phyloP scores from a whole-genome alignment of 2,113 vertebrate genomes.

The Nothocercus julius region DNA sequence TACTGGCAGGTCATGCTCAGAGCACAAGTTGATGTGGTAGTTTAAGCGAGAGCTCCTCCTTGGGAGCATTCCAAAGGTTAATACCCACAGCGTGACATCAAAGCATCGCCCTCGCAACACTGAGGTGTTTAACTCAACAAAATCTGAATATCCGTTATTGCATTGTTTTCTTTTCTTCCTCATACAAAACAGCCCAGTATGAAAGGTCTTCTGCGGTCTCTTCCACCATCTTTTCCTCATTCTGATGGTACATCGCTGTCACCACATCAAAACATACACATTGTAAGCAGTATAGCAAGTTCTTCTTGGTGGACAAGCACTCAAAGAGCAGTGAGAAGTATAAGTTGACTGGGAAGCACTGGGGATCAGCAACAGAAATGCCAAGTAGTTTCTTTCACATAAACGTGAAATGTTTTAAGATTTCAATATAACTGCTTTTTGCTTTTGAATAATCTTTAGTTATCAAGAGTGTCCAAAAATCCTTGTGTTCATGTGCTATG shows the following conservation, averaged over 20 bases:
- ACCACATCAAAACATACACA: neutral
- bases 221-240: neutral
- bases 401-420: neutral
- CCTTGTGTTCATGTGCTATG: neutral
- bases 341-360: neutral
- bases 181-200: neutral
- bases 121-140: neutral
- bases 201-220: neutral
- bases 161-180: too few species aligned
- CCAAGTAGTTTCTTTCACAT: neutral
- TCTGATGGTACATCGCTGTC: neutral
- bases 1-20: neutral
- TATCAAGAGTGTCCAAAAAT: neutral
- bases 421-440: neutral
- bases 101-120: neutral
- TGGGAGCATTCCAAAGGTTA: neutral
- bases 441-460: neutral
- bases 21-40: neutral
- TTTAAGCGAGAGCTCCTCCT: neutral
- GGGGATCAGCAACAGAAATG: neutral
- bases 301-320: neutral
- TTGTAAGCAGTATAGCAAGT: neutral
- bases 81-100: neutral
- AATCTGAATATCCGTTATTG: neutral
- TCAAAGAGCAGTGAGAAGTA: neutral